Percentiles rank a stretch among this genome's conserved stretches.
These are phyloP conservation scores for Serilophus lunatus DNA, from an alignment of 2,113 vertebrate species.

Conservation along the genomic window DNA sequence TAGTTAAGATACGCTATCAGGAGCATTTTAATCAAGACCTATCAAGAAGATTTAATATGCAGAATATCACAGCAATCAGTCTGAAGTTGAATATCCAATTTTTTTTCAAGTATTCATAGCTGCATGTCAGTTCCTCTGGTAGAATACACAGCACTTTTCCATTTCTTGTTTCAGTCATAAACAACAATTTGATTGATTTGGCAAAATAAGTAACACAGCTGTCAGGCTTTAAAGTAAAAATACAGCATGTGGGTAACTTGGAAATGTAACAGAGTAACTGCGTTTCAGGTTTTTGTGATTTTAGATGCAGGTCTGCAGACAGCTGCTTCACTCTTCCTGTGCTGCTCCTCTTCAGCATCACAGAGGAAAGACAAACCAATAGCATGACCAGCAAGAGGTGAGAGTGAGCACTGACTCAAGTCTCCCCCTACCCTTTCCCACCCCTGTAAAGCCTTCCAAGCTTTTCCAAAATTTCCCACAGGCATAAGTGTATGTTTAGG, in stretches of 20 bases:
- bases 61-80: neutral
- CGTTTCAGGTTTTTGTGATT: neutral
- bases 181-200: conserved; percentile 27
- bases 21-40: neutral
- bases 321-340: neutral
- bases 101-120: neutral
- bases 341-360: neutral
- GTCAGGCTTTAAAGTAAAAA: conserved; percentile 4
- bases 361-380: neutral
- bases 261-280: neutral
- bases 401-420: neutral
- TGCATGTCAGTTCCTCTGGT: neutral
- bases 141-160: conserved; percentile 5
- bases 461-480: neutral
- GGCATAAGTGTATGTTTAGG: neutral
- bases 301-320: neutral
- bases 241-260: neutral
- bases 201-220: conserved; percentile 45
- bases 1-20: neutral
- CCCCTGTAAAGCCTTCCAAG: neutral
- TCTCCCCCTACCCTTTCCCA: neutral
- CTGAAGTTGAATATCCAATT: neutral
- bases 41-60: neutral
- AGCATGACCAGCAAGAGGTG: neutral
- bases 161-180: conserved; percentile 21